These are phyloP conservation scores for Colinus virginianus DNA, from an alignment of 2,113 vertebrate genomes.

Conservation along the genomic window DNA sequence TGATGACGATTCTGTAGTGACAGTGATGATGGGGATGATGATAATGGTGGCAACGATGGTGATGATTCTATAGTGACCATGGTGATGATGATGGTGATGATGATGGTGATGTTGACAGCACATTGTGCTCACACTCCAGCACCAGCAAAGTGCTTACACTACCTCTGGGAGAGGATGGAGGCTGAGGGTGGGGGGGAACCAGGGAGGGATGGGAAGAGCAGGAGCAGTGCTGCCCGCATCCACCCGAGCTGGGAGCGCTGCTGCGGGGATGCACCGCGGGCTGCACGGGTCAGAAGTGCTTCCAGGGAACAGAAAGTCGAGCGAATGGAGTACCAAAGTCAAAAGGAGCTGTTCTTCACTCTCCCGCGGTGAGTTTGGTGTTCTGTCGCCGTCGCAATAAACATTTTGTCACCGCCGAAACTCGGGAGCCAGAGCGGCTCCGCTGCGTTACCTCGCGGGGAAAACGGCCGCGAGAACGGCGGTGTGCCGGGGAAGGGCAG, in stretches of 20 bases:
- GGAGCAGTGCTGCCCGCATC: background rate
- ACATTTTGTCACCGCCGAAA: slow-evolving; percentile 72
- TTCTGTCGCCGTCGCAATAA: slow-evolving; percentile 62
- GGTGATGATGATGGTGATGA: too few relatives aligned
- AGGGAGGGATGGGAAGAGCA: fast-evolving
- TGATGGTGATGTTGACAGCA: background rate
- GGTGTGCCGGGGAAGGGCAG: background rate
- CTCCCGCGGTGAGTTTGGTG: slow-evolving; percentile 48
- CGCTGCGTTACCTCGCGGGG: slow-evolving; percentile 11
- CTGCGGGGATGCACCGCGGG: background rate
- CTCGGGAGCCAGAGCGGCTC: slow-evolving; percentile 65
- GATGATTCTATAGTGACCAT: too few relatives aligned
- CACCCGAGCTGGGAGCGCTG: too few relatives aligned
- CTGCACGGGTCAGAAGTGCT: background rate
- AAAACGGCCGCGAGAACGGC: slow-evolving; percentile 45
- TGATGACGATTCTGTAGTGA: too few relatives aligned
- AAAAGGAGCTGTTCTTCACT: slow-evolving; percentile 49
- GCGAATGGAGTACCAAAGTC: slow-evolving; percentile 28
- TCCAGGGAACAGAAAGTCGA: slow-evolving; percentile 31
- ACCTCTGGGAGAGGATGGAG: background rate
- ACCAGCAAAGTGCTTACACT: background rate
- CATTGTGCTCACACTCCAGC: background rate
- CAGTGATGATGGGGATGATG: too few relatives aligned
- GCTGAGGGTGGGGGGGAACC: background rate
- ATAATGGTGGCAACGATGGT: too few relatives aligned